Base-by-base conservation (phyloP, 2,797 vertebrate genomes). In the Halcyon chelicuti region DNA sequence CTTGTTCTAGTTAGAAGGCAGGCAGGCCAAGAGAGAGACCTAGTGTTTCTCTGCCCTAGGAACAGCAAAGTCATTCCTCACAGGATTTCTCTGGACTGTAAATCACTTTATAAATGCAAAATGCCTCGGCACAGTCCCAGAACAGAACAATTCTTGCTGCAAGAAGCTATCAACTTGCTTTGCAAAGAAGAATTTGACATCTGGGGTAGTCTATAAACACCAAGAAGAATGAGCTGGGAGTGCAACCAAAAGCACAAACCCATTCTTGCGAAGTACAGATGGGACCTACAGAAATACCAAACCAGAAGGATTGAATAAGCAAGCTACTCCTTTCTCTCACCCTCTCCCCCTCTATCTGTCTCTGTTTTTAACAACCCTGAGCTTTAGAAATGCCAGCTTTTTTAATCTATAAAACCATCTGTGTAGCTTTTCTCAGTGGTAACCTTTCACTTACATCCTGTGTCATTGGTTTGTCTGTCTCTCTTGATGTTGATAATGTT, bases 371-470 rank as follows among this genome's bases (percentile, higher is more conserved):
- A 85, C 86, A 85, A 71, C 42, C 18, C 65, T 31, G 31, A 89
- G 93, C 71, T 95, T 90, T 88, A 95, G 71, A 95, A 94, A 94
- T 89, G 80, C 37, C 71, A 92, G 42, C 3, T 67, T 94, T 94
- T 94, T 94, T 90, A 86, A 86, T 90, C 90, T 90, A 44, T 62
- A 86, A 84, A 95, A 88, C 88, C 83, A 95, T 90, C 80, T 93
- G 77, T 80, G 46, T 86, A 84, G 79, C 60, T 94, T 93, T 86
- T 95, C 88, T 93, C 88, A 71, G 83, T 65, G n/a, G 74, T 68
- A 82, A 67, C 77, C 92, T 95, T 85, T 88, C 76, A 35, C 71
- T 93, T 68, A 29, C 7, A 63, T 74, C 68, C 67, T 88, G 29
- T 89, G 93, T 77, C 93, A 76, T 39, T 90, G 82, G 90, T 92